Evolutionary conservation across 1,140 invertebrate genomes (phyloP), one percentile per base, ranked within the genome.

Genomic region (Pseudomyrmex flavicornis): DNA sequence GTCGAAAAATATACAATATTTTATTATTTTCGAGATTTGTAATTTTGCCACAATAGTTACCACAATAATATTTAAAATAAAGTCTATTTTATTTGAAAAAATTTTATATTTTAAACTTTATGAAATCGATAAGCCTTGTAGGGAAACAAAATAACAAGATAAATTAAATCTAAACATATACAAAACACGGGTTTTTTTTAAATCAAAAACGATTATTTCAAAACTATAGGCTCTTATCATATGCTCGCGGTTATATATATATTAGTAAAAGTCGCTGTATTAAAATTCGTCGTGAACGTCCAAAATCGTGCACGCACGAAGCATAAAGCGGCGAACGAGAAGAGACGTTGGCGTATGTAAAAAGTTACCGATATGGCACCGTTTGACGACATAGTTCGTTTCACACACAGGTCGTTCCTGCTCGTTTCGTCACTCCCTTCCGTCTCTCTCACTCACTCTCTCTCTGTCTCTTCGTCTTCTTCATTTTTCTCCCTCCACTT

Each of bases 351-450:
- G 8, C 44, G 70, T 22, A 59, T 26, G 74, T 62, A 69, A 85
- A 79, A 82, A 85, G 65, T 88, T 82, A 79, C 63, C 75, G 58
- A 86, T 83, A 73, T 62, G 54, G 44, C 76, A 70, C 35, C 70
- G 79, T 50, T 61, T 56, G 62, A 17, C 72, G 54, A 79, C 26
- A 66, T 63, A 85, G 73, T 72, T 83, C 62, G 73, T 88, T 85
- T 79, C 86, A 61, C 79, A 61, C 66, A 52, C 5, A n/a, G 12
- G 52, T 66, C 74, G n/a, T 66, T 20, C 46, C 10, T 3, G 7
- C 26, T 63, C 61, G 63, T 20, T 79, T 69, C 75, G 75, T 79
- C 65, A 79, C 75, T 79, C 75, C 35, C 54, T 1, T 79, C 58
- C 52, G 35, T 5, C 17, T 54, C 15, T 15, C 13, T n/a, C 74